Evolutionary conservation across 35 echinoderm and acorn worm genomes (phyloP).

Genomic region (Apostichopus parvimensis): DNA sequence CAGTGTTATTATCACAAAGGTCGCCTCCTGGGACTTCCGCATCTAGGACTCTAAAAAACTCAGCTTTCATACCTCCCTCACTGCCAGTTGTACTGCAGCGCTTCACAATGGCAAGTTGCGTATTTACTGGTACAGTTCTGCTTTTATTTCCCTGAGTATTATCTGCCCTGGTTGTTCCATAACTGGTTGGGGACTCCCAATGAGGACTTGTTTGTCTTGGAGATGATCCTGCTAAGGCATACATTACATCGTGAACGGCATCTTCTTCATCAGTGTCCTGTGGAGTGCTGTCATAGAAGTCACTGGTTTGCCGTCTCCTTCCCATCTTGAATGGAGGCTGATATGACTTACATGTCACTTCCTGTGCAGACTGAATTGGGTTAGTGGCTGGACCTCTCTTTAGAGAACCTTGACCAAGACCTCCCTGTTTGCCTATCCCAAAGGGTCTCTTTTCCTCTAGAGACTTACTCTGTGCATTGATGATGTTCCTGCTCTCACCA

Average conservation of each 20-base stretch:
- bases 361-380: background rate
- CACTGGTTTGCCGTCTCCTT: slow-evolving; percentile 21
- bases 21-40: background rate
- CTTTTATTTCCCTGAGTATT: too few species aligned
- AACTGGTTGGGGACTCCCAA: too few species aligned
- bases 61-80: background rate
- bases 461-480: background rate
- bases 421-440: background rate
- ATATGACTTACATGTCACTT: background rate
- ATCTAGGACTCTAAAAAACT: slow-evolving; percentile 12
- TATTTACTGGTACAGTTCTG: background rate
- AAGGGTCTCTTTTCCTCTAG: background rate
- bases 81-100: background rate
- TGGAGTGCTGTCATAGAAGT: slow-evolving; percentile 14
- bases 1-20: background rate
- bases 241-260: background rate
- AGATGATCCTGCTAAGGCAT: background rate
- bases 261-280: slow-evolving; percentile 12
- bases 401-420: background rate
- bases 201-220: background rate
- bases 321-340: background rate
- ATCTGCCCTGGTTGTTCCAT: background rate
- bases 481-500: background rate
- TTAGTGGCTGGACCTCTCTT: background rate
- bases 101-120: background rate